Conservation (phyloP, 2,888 invertebrate genomes). For the Eulithis testata region DNA sequence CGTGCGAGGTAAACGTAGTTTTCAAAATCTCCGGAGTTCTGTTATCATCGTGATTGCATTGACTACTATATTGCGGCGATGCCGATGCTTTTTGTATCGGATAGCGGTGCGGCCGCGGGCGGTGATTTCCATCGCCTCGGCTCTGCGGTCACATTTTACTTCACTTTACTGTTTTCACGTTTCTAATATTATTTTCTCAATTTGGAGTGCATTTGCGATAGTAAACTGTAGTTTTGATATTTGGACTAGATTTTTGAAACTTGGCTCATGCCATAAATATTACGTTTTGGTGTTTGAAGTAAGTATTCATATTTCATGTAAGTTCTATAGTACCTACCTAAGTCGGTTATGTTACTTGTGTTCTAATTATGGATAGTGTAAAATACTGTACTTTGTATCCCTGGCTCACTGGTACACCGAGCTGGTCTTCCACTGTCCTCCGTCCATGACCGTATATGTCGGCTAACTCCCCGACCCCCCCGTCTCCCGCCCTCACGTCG, state of each 20-base stretch:
- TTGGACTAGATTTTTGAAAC: slow-evolving; percentile 17
- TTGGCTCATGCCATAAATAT: neutral
- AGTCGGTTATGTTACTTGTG: neutral
- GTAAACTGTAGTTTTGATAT: slow-evolving; percentile 24
- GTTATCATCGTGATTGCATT: slow-evolving; percentile 3
- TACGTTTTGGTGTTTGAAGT: neutral
- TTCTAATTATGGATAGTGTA: neutral
- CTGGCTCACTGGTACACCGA: no score
- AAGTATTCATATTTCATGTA: slow-evolving; percentile 5
- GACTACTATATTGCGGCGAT: slow-evolving; percentile 62
- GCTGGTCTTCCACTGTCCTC: no score
- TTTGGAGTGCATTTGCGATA: slow-evolving; percentile 38
- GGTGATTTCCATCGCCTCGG: slow-evolving; percentile 47
- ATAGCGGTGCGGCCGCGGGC: slow-evolving; percentile 56
- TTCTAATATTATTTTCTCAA: slow-evolving; percentile 40
- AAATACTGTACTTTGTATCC: no score
- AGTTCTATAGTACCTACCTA: slow-evolving; percentile 4
- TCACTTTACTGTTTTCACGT: slow-evolving; percentile 36
- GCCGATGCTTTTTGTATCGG: slow-evolving; percentile 66
- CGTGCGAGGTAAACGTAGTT: no score
- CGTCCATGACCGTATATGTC: no score
- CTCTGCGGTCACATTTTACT: slow-evolving; percentile 53
- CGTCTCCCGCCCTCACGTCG: no score
- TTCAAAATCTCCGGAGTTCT: neutral
- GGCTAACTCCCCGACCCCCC: no score